phyloP scores from a whole-genome alignment of 2,113 vertebrate species.

The Sinocyclocheilus anophthalmus region DNA sequence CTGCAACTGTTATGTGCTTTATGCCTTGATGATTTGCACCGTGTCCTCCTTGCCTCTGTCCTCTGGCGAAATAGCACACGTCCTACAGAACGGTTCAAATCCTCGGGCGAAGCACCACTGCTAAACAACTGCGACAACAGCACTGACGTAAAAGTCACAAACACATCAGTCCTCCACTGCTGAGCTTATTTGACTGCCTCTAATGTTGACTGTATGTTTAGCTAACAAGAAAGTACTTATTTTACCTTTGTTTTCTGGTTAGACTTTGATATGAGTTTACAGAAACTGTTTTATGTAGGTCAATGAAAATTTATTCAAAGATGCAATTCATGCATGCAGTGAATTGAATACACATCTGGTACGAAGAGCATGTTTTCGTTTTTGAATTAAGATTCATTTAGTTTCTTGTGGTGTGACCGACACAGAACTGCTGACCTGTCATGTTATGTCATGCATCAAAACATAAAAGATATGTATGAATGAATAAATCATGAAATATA shows the following conservation, averaged over 20 bases:
- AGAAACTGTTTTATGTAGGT: neutral
- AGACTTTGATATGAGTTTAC: neutral
- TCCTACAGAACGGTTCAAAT: conserved; percentile 19
- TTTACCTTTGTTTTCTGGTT: neutral
- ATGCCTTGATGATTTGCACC: conserved; percentile 33
- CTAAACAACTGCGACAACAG: neutral
- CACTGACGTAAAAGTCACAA: conserved; percentile 7
- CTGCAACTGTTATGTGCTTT: conserved; percentile 17
- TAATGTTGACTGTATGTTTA: neutral
- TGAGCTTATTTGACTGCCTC: neutral
- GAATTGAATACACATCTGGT: neutral
- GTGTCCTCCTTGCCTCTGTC: conserved; percentile 38
- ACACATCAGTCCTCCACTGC: neutral
- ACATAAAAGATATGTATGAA: too few species aligned
- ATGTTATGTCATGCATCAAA: too few species aligned
- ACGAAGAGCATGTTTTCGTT: too few species aligned
- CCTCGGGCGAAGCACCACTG: neutral
- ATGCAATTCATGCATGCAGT: neutral
- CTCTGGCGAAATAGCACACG: conserved; percentile 1
- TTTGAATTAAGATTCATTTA: too few species aligned
- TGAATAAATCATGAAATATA: too few species aligned
- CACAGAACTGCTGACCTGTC: neutral
- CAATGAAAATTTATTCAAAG: neutral
- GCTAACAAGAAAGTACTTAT: neutral
- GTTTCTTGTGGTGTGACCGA: neutral